Evolutionary conservation across 2,113 vertebrate species (phyloP), one percentile per base, ranked within the genome.

Genomic region (Nyctereutes procyonoides): DNA sequence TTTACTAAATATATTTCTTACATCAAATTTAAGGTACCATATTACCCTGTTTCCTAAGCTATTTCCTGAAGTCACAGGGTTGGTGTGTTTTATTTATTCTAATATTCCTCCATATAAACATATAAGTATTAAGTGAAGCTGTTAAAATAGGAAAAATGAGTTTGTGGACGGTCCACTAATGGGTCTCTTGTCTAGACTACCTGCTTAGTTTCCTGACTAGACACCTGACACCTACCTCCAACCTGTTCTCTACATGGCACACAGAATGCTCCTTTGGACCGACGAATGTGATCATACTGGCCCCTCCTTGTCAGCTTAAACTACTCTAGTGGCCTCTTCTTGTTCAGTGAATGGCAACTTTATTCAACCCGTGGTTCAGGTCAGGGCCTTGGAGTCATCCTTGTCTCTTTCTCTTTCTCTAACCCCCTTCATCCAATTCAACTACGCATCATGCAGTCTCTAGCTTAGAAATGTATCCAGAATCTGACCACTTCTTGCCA

Each of bases 11-110:
- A 24, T 80, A 30, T 81, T 88, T 94, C 56, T 84, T 62, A 32
- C 28, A 77, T 71, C 60, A 80, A 73, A 94, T 80, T 73, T 89
- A 89, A 88, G 17, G 22, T 15, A 62, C 28, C 5, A 53, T 80
- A 26, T n/a, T 97, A 14, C 14, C 5, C 20, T 96, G 12, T 11
- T 84, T 92, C 35, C 55, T 95, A 80, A 65, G 20, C 2, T 76
- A 74, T 74, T 96, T 94, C 30, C 35, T 53, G 14, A 88, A 88
- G 73, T 85, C 69, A 73, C n/a, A 80, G 4, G 14, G 55, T 65
- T 65, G 56, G 12, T 93, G 16, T 62, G 6, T 87, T 69, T 77
- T 81, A 74, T 79, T 84, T 94, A 88, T 94, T 80, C n/a, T 80
- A 38, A 67, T 77, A 63, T 8, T n/a, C 15, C 8, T n/a, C 19